These are phyloP conservation scores for Sebastes reedi DNA, from an alignment of 2,797 vertebrate genomes.

Conservation along the genomic window DNA sequence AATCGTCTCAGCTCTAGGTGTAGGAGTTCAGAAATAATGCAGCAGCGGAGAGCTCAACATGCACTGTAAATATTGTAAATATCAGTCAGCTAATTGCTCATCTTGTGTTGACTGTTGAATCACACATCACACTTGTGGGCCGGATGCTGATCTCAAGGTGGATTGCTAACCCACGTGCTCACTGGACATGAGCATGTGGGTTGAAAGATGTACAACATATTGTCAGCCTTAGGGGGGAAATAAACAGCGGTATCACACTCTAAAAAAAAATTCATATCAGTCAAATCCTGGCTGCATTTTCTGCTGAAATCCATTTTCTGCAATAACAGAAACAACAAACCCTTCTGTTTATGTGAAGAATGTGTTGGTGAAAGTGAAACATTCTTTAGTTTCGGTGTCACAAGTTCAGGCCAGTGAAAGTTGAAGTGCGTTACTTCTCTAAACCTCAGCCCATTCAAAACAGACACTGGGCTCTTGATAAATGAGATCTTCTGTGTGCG, in stretches of 20 bases:
- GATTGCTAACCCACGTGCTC: background rate
- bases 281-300: background rate
- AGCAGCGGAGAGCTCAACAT: background rate
- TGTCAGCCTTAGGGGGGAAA: background rate
- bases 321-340: background rate
- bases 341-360: background rate
- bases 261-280: background rate
- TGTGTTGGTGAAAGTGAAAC: slow-evolving; percentile 25
- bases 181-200: too few relatives aligned
- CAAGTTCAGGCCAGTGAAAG: slow-evolving; percentile 39
- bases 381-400: slow-evolving; percentile 29
- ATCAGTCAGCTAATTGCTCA: background rate
- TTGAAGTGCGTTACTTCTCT: background rate
- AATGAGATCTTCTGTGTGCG: slow-evolving; percentile 17
- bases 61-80: background rate
- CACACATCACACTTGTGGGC: background rate
- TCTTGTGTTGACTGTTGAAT: background rate
- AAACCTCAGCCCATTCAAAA: background rate
- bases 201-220: background rate
- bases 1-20: background rate
- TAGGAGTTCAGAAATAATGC: background rate
- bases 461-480: background rate
- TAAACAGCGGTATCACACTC: background rate
- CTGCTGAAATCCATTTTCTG: background rate
- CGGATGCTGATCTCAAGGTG: background rate